Conservation (phyloP, 2,113 vertebrate genomes). For the Xiphophorus maculatus region DNA sequence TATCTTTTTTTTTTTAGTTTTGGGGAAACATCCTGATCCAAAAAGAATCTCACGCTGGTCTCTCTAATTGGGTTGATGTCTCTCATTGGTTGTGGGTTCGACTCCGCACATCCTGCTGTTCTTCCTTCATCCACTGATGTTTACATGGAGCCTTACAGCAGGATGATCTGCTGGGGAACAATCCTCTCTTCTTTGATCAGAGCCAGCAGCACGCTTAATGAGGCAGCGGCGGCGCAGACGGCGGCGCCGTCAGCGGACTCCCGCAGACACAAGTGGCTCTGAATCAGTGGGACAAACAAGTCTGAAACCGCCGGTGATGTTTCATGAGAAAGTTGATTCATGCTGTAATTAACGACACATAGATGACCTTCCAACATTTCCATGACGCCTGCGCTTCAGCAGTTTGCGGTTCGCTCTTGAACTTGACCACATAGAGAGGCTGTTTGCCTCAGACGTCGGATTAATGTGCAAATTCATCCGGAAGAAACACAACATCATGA, state of each 20-base stretch:
- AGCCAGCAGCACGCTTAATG: conserved; percentile 31
- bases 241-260: conserved; percentile 7
- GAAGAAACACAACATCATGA: too few relatives aligned
- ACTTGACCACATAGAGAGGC: not conserved
- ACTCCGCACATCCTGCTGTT: not conserved
- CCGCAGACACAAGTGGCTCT: conserved; percentile 19
- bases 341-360: conserved; percentile 3
- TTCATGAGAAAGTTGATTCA: conserved; percentile 14
- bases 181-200: conserved; percentile 22
- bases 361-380: not conserved
- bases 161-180: conserved; percentile 22
- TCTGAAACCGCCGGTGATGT: conserved; percentile 1
- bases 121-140: conserved; percentile 8
- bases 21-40: too few relatives aligned
- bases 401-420: not conserved
- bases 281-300: conserved; percentile 43
- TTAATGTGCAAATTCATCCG: too few relatives aligned
- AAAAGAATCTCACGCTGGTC: not conserved
- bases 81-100: not conserved
- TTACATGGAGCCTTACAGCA: not conserved
- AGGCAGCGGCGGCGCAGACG: not conserved
- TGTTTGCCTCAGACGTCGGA: not conserved
- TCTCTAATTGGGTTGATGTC: not conserved
- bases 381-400: not conserved
- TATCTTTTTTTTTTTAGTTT: too few relatives aligned